Base-by-base conservation (phyloP, 2,113 vertebrate genomes). In the Salminus brasiliensis region DNA sequence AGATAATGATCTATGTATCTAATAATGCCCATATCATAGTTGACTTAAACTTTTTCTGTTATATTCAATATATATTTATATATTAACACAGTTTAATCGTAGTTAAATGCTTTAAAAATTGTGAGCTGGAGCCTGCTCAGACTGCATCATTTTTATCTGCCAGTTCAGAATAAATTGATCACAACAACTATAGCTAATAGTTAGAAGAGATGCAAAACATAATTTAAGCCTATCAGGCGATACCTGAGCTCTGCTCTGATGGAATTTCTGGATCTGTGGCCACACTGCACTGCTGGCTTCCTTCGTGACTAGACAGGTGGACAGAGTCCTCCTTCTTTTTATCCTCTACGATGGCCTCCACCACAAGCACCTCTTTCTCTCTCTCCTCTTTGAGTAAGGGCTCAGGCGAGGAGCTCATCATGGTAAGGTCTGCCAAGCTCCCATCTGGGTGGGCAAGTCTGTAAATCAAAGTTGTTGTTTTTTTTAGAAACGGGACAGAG, bases 401-500 rank as follows among this genome's bases (percentile, higher is more conserved):
- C 82, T 91, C 93, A 11, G 94, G 81, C 45, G 92, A 92, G 77
- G 94, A 89, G 72, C 95, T 97, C 90, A 97, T 92, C 95, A 98
- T 93, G 84, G 96, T 93, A 70, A 99, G 89, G 88, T 99, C 98
- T 0, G 96, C 96, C 74, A 99, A 92, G 85, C 98, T 99, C 66
- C 95, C 97, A 13, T 98, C 97, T 11, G 92, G 97, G 82, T 97
- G 95, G 15, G 94, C 98, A 85, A 99, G 87, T 87, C 98, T 99
- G 94, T 86, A 89, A 87, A 91, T 15, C 85, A 60, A 52, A 25
- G 57, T n/a, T 45, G 6, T n/a, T 34, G 12, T 36, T 1, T 23
- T 68, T 79, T 68, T 62, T n/a, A n/a, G n/a, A n/a, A n/a, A n/a
- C n/a, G n/a, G n/a, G 18, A 12, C 41, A n/a, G 13, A 41, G 3